Base-by-base conservation (phyloP, 23 tunicate species). In the Halocynthia aurantium region DNA sequence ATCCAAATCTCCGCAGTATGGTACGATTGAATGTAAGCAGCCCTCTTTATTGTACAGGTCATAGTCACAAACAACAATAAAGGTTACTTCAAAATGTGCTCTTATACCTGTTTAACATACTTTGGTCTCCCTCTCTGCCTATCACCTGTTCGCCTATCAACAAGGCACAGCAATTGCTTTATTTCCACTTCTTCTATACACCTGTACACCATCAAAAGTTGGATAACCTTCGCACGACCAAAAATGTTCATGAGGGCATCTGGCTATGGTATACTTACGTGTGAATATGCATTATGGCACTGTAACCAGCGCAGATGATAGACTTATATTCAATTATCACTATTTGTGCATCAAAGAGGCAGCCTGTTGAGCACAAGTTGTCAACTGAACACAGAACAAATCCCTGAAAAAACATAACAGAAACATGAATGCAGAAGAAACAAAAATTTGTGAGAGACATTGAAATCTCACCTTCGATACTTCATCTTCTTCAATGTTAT, bases 311-410 rank as follows among this genome's bases (percentile, higher is more conserved):
- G 56, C 93, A 89, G 12, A 96, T 96, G 22, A 96, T 96, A 7
- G 99, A 89, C 64, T 96, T 96, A 71, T 96, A 96, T 68, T 96
- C 99, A 50, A 81, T 79, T 20, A 96, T 86, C 10, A 85, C 89
- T n/a, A 96, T 85, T 61, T 85, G 92, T 6, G 96, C 99, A 57
- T 89, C 96, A 75, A 96, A 96, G 6, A 76, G 55, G 15, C 88
- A 67, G 50, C 87, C 80, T 52, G 96, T 90, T 62, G 77, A 61
- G 57, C 99, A 96, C 17, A 85, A 69, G 61, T 85, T 77, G 66
- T 81, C 95, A 7, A 82, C 80, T 6, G 91, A 79, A 68, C 99
- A 96, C 12, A 96, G 80, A 52, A 96, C 99, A 73, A 85, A 96
- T 10, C 99, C 99, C 95, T 94, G 81, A 15, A 85, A 81, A 11